These are phyloP conservation scores for Formica selysi DNA, from an alignment of 1,140 invertebrate genomes.

Conservation along the genomic window DNA sequence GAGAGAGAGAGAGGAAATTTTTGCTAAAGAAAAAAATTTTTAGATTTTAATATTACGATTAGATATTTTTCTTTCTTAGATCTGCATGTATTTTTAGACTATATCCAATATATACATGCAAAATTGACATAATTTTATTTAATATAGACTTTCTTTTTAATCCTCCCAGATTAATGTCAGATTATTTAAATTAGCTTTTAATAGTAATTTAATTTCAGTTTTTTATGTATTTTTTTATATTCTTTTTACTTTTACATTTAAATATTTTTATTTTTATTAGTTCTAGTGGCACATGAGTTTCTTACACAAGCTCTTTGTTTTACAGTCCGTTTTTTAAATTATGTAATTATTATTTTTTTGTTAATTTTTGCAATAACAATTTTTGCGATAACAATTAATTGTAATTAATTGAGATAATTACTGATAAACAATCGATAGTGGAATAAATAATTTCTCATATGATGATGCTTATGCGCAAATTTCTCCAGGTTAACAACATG, in stretches of 20 bases:
- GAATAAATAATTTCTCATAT: neutral
- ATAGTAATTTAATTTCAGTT: neutral
- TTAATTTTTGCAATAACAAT: no score
- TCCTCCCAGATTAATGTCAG: neutral
- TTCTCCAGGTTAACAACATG: conserved; percentile 25
- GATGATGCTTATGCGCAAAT: neutral
- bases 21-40: neutral
- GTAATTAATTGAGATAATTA: neutral
- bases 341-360: no score
- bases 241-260: no score
- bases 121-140: neutral
- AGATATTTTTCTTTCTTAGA: neutral
- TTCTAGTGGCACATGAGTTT: no score
- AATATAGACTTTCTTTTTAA: neutral
- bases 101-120: neutral
- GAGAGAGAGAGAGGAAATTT: neutral
- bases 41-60: neutral
- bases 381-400: no score
- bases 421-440: neutral
- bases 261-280: no score
- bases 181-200: neutral
- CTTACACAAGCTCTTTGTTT: no score
- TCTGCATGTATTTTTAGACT: neutral
- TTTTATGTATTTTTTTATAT: neutral
- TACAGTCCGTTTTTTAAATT: no score